Evolutionary conservation across 1,140 invertebrate species (phyloP).

Genomic region (Diabrotica undecimpunctata): DNA sequence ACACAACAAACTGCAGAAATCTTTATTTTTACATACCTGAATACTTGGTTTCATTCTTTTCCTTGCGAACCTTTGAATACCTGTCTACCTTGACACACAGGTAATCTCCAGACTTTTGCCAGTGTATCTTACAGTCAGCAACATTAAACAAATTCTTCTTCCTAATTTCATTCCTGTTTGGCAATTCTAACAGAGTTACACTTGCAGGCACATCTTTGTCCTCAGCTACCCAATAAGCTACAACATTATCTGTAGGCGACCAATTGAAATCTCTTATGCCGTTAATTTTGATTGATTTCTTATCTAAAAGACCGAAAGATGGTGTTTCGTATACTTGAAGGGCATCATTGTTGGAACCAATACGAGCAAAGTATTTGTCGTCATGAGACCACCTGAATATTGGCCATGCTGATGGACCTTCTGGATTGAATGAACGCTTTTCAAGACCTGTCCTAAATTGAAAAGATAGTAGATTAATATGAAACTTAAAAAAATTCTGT

Average conservation of each 20-base stretch:
- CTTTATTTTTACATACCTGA: constrained; percentile 87
- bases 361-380: constrained; percentile 92
- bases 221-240: constrained; percentile 99
- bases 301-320: constrained; percentile 87
- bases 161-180: constrained; percentile 85
- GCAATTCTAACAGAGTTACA: constrained; percentile 80
- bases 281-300: constrained; percentile 90
- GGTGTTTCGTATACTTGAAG: constrained; percentile 96
- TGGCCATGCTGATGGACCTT: constrained; percentile 81
- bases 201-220: constrained; percentile 87
- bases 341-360: constrained; percentile 65
- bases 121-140: constrained; percentile 96
- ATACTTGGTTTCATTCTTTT: constrained; percentile 88
- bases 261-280: constrained; percentile 94
- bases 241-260: constrained; percentile 94
- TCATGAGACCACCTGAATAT: constrained; percentile 97
- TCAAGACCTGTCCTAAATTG: constrained; percentile 73
- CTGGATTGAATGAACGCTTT: constrained; percentile 85
- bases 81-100: constrained; percentile 97
- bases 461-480: constrained; percentile 2
- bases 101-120: constrained; percentile 98
- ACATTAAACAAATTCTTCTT: constrained; percentile 98
- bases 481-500: no score
- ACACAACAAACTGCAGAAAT: no score
- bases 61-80: constrained; percentile 91